Conservation (phyloP, 1,140 invertebrate genomes). For the Heliconius hewitsoni region DNA sequence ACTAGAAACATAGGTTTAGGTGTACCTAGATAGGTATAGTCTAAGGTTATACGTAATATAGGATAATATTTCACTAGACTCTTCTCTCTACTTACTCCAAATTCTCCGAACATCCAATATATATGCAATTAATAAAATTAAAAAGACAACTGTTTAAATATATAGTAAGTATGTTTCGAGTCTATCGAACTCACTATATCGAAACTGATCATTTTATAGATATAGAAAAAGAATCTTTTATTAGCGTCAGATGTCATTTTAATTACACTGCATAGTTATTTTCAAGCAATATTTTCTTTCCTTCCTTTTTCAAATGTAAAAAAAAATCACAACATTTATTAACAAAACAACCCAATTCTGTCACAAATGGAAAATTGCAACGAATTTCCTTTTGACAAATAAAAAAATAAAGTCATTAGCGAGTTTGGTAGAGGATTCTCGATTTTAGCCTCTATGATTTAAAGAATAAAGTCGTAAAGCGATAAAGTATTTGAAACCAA, state of each 20-base stretch:
- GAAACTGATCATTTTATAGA: too few species aligned
- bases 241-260: not conserved
- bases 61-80: too few species aligned
- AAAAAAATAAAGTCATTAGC: constrained; percentile 30
- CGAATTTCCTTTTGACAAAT: constrained; percentile 26
- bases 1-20: too few species aligned
- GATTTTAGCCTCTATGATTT: not conserved
- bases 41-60: too few species aligned
- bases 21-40: too few species aligned
- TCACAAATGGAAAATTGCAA: constrained; percentile 25
- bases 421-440: not conserved
- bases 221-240: not conserved
- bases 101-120: too few species aligned
- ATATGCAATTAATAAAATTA: too few species aligned
- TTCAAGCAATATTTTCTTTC: not conserved
- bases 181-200: too few species aligned
- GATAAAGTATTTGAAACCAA: constrained; percentile 15
- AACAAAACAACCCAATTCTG: constrained; percentile 7
- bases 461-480: not conserved
- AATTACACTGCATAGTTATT: not conserved
- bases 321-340: not conserved
- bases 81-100: too few species aligned
- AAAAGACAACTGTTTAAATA: too few species aligned
- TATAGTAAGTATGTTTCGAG: too few species aligned
- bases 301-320: not conserved